These are phyloP conservation scores for Hystrix cristata DNA, from an alignment of 2,113 vertebrate genomes.

Conservation along the genomic window DNA sequence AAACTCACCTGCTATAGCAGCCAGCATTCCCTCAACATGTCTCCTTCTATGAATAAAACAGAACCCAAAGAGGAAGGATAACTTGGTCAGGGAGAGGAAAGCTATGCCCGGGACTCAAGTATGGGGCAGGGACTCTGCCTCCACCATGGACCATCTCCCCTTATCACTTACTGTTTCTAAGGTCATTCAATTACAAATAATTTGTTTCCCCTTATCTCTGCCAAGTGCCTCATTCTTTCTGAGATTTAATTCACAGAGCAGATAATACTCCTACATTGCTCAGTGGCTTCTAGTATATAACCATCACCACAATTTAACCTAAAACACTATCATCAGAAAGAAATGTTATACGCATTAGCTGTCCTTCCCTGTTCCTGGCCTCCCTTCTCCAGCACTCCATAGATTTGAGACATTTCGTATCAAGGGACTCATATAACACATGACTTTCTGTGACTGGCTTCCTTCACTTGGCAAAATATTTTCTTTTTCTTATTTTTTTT, in stretches of 20 bases:
- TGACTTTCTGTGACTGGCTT: background rate
- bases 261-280: background rate
- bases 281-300: background rate
- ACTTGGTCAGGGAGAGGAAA: background rate
- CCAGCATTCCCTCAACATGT: background rate
- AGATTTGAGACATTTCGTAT: background rate
- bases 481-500: too few relatives aligned
- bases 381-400: background rate
- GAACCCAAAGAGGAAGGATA: background rate
- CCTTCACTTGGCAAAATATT: background rate
- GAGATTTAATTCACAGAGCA: background rate
- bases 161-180: background rate
- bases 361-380: too few relatives aligned
- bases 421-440: background rate
- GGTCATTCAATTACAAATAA: background rate
- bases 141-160: background rate
- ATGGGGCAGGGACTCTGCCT: background rate
- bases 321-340: background rate
- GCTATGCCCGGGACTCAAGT: background rate
- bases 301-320: background rate
- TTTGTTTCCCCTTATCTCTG: background rate
- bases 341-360: background rate
- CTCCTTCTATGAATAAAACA: background rate
- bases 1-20: background rate
- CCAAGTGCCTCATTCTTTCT: background rate